Conservation (phyloP, 2,888 invertebrate species). For the Pseudococcus viburni region DNA sequence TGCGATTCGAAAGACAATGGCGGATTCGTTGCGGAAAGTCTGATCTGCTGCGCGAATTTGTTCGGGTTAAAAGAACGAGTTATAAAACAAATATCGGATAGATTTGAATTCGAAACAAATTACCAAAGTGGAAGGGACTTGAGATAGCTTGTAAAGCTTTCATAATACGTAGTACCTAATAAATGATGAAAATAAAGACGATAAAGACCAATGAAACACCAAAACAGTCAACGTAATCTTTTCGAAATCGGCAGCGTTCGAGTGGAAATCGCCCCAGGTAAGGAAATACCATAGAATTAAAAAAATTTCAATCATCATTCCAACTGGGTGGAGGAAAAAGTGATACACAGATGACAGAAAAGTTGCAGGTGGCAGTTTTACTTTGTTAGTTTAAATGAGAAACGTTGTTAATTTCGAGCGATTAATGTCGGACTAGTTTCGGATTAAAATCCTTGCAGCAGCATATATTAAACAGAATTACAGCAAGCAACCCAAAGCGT, state of each 20-base stretch:
- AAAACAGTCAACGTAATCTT: not conserved
- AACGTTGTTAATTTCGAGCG: constrained; percentile 52
- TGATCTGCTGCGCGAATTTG: not conserved
- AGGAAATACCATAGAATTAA: not conserved
- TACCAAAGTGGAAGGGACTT: not conserved
- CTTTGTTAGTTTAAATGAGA: constrained; percentile 48
- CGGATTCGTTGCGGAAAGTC: not conserved
- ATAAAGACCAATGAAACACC: not conserved
- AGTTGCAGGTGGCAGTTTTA: constrained; percentile 34
- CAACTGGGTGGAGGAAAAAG: not conserved
- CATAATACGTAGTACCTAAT: not conserved
- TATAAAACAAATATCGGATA: not conserved
- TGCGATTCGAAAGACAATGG: not conserved
- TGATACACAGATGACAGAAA: constrained; percentile 39
- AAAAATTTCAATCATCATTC: not conserved
- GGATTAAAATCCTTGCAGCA: constrained; percentile 44
- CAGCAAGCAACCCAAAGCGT: constrained; percentile 56
- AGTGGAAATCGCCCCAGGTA: not conserved
- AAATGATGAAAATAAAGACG: not conserved
- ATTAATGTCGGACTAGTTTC: constrained; percentile 53
- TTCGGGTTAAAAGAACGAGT: not conserved
- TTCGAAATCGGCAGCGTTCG: not conserved
- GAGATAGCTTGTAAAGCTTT: not conserved
- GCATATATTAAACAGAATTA: constrained; percentile 58
- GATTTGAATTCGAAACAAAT: not conserved